Evolutionary conservation across 1,140 invertebrate species (phyloP).

Genomic region (Caenorhabditis brenneri): DNA sequence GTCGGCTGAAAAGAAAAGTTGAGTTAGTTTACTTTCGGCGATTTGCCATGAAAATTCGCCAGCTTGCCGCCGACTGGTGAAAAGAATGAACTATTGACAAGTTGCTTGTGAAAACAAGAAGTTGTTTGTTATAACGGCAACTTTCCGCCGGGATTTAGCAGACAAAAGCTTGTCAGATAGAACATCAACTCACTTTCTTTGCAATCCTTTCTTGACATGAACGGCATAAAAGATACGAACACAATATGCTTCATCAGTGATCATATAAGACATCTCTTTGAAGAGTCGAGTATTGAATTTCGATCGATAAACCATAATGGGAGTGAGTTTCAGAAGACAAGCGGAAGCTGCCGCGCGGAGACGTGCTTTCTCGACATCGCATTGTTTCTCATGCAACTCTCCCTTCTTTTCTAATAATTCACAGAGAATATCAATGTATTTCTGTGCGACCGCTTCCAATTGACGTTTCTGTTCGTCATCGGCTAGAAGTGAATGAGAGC

Average conservation of each 20-base stretch:
- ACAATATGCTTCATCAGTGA: constrained; percentile 31
- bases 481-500: not conserved
- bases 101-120: too few species aligned
- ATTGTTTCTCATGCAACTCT: not conserved
- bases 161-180: too few species aligned
- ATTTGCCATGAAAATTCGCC: too few species aligned
- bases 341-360: not conserved
- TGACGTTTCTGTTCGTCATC: not conserved
- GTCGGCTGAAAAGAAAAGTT: not conserved
- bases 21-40: not conserved
- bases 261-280: constrained; percentile 15
- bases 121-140: too few species aligned
- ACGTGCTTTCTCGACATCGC: not conserved
- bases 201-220: not conserved
- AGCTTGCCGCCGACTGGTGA: too few species aligned
- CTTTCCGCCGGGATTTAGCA: too few species aligned
- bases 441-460: not conserved
- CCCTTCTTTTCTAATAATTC: not conserved
- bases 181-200: not conserved
- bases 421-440: not conserved
- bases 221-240: not conserved
- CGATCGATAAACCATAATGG: not conserved
- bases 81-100: too few species aligned
- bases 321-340: not conserved
- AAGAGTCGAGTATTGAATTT: not conserved